These are phyloP conservation scores for Anthopleura sola DNA, from an alignment of 64 coral and sea anemone species.

Conservation along the genomic window DNA sequence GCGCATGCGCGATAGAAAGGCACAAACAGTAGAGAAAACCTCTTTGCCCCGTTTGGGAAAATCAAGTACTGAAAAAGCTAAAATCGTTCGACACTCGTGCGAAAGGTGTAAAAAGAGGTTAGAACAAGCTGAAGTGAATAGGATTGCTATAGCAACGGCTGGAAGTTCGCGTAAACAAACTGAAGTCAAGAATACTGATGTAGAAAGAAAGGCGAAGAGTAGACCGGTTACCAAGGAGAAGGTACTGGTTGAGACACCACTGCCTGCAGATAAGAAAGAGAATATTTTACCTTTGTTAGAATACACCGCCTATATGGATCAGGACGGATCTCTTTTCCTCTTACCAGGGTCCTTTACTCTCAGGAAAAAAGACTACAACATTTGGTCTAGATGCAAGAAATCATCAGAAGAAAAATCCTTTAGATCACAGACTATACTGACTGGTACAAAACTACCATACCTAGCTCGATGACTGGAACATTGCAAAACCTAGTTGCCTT, in stretches of 20 bases:
- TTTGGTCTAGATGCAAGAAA: constrained; percentile 12
- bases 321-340: neutral
- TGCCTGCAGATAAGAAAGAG: neutral
- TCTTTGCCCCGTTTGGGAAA: neutral
- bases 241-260: too few relatives aligned
- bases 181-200: neutral
- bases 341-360: constrained; percentile 14
- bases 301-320: constrained; percentile 5
- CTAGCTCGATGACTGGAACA: neutral
- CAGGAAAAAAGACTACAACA: constrained; percentile 20
- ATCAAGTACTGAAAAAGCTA: neutral
- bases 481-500: neutral
- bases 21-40: neutral
- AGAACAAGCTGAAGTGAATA: neutral
- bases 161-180: neutral
- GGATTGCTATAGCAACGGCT: neutral
- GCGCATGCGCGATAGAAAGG: neutral
- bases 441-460: neutral
- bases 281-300: constrained; percentile 1
- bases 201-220: neutral
- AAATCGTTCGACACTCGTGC: neutral
- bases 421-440: neutral
- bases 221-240: neutral
- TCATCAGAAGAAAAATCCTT: neutral
- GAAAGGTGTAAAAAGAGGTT: neutral